Evolutionary conservation across 2,797 vertebrate genomes (phyloP), one percentile per base, ranked within the genome.

Genomic region (Sebastes itinus): DNA sequence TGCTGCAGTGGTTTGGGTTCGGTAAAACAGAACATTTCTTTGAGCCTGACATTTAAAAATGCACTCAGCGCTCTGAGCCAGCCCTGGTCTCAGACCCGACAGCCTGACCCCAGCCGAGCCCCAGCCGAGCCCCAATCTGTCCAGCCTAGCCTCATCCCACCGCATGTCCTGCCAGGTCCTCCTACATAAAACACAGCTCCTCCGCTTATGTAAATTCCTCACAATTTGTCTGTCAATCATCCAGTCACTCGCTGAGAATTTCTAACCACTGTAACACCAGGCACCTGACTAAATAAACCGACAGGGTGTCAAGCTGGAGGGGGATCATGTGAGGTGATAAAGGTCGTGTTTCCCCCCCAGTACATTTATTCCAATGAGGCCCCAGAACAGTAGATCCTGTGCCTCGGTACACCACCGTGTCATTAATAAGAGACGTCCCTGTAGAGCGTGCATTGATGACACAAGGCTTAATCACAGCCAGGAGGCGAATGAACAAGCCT

Each of bases 231-330:
- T 87, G 92, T 91, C 93, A 94, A 88, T 94, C 90, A 92, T 80
- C 27, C 22, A 22, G 77, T 90, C 72, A 6, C 73, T 58, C 46
- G 78, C 88, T 69, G 82, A 69, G 85, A 89, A 84, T 87, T 76
- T 85, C 72, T 71, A 87, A 83, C 83, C 83, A 71, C 71, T 81
- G 75, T 76, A 84, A 81, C 87, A 73, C 80, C 81, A 75, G 76
- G 75, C 88, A 92, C 88, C 93, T 90, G 89, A 90, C 90, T 91
- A 91, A 93, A 93, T 92, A 92, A 93, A 90, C 88, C 69, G 55
- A 87, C 81, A 81, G 81, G 82, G 89, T 87, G 89, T 88, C 74
- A 27, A 76, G 78, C 84, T 75, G 79, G 72, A 88, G 64, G 60
- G 76, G 81, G 88, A 88, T 89, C 86, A 65, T 80, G 81, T 75